phyloP scores from a whole-genome alignment of 1,140 invertebrate genomes.

The Zaprionus inermis region DNA sequence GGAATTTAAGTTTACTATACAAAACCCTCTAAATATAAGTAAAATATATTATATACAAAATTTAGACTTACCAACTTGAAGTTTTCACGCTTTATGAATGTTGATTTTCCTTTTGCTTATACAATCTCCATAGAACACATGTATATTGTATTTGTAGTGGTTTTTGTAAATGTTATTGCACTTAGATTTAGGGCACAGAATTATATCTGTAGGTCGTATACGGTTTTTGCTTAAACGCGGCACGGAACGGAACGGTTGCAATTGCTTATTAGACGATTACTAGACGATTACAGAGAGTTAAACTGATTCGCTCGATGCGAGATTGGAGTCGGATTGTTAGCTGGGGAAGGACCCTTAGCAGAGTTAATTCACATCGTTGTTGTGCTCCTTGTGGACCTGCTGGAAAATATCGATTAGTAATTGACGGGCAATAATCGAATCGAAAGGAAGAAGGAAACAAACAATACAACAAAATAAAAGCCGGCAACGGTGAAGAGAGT shows the following conservation, averaged over 20 bases:
- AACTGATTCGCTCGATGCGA: neutral
- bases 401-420: conserved; percentile 65
- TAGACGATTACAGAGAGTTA: conserved; percentile 21
- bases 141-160: neutral
- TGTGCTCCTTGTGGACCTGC: conserved; percentile 44
- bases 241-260: conserved; percentile 75
- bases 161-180: conserved; percentile 39
- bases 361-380: conserved; percentile 42
- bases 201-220: conserved; percentile 63
- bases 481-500: conserved; percentile 38
- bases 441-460: conserved; percentile 36
- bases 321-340: conserved; percentile 13
- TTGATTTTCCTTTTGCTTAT: neutral
- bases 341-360: conserved; percentile 3
- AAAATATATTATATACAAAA: neutral
- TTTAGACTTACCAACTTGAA: conserved; percentile 21
- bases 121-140: neutral
- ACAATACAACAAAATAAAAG: conserved; percentile 31
- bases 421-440: conserved; percentile 44
- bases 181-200: conserved; percentile 40
- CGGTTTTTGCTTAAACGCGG: conserved; percentile 68
- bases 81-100: neutral
- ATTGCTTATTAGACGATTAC: conserved; percentile 22
- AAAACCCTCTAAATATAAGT: no score
- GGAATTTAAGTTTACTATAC: no score